Evolutionary conservation across 2,797 vertebrate species (phyloP), one percentile per base, ranked within the genome.

Genomic region (Dicrostonyx torquatus): DNA sequence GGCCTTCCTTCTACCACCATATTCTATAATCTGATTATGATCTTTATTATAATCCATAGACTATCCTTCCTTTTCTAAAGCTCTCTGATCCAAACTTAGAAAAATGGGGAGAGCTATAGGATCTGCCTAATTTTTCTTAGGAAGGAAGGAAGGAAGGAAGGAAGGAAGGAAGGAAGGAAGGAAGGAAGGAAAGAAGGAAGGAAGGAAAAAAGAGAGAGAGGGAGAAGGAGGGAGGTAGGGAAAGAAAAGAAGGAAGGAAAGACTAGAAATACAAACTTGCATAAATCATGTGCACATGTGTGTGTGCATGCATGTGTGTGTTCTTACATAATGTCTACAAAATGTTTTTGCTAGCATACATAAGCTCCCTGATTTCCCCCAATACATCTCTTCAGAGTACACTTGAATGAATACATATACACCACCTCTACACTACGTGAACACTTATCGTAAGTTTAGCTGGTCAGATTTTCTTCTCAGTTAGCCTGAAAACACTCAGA

Each of bases 401-500:
- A 78, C n/a, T 1, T 31, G 55, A 92, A 89, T 50, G 53, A 90
- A 82, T 34, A 15, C 1, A 48, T 62, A 58, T 9, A 53, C 31
- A 55, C 62, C 18, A 76, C 9, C 37, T 83, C 64, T 48, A 72
- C 13, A 84, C 50, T 60, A 68, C 34, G 40, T 66, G 40, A 37
- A 76, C 15, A 83, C 6, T 53, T 53, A 53, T 18, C 48, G 34
- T 70, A 87, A 82, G 53, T 43, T 78, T 62, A 58, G 29, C 18
- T 95, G 77, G 40, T 29, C 84, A 13, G 8, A 4, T 73, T 62
- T 95, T 80, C 53, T 62, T 64, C 60, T 80, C 34, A 50, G 29
- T 79, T 90, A 78, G 48, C 62, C 72, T 88, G 62, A 75, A 94
- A 87, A 66, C 45, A 83, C 29, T 90, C 34, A 20, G 66, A 83